A percentile compares a stretch with the other conserved stretches of the same genome.
Evolutionary conservation across 2,113 vertebrate species (phyloP).

Genomic region (Ramphastos sulfuratus): DNA sequence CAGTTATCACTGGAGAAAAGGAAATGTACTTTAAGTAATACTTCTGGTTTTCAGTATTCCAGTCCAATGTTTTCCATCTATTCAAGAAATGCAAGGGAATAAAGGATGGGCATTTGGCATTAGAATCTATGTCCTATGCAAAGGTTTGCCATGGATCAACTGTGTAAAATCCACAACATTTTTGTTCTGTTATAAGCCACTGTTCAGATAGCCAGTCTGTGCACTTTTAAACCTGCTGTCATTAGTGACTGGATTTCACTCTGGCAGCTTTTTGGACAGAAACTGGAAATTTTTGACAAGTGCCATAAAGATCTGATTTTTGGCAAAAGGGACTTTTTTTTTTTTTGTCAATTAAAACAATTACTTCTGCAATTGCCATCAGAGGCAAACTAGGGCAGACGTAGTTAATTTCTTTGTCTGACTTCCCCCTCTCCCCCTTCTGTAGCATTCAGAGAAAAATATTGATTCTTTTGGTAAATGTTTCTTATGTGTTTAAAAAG

Average conservation of each 20-base stretch:
- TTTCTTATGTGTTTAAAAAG: neutral
- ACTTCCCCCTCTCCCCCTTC: neutral
- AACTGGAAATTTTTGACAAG: slow-evolving; percentile 62
- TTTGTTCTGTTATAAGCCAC: slow-evolving; percentile 33
- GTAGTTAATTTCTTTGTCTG: slow-evolving; percentile 51
- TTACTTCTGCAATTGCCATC: slow-evolving; percentile 60
- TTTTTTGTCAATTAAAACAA: slow-evolving; percentile 68
- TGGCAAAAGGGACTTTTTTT: slow-evolving; percentile 58
- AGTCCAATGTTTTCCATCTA: neutral
- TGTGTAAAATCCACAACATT: slow-evolving; percentile 2
- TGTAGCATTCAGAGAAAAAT: slow-evolving; percentile 18
- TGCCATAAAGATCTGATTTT: slow-evolving; percentile 63
- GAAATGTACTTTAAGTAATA: neutral
- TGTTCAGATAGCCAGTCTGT: slow-evolving; percentile 21
- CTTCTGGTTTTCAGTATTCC: neutral
- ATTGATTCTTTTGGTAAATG: slow-evolving; percentile 14
- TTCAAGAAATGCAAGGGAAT: neutral
- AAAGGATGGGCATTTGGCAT: neutral
- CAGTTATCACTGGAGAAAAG: neutral
- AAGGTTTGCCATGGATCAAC: neutral
- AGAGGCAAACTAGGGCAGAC: slow-evolving; percentile 47
- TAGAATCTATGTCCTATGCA: neutral
- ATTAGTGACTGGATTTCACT: slow-evolving; percentile 61
- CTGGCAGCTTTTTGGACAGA: slow-evolving; percentile 73
- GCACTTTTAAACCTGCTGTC: slow-evolving; percentile 64